Conservation (phyloP, 2,797 vertebrate genomes). For the Peromyscus aztecus region DNA sequence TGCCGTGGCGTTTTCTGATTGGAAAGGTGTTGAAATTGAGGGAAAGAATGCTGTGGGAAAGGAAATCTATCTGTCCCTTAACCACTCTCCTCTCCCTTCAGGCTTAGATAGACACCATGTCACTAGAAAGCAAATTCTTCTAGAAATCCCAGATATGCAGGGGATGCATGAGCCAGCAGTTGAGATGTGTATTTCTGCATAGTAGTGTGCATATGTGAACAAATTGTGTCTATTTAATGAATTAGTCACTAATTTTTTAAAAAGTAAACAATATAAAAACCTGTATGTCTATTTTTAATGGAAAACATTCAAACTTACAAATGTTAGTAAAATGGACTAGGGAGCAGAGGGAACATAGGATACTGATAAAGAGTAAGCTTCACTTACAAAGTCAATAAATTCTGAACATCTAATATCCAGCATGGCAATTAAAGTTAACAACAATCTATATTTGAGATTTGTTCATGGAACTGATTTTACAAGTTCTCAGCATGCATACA, state of each 20-base stretch:
- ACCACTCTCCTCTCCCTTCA: not conserved
- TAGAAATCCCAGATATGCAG: not conserved
- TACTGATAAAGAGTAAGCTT: not conserved
- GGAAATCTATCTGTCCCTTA: not conserved
- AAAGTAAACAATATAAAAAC: not conserved
- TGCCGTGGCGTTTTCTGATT: not conserved
- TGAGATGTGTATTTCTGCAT: not conserved
- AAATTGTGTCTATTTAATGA: not conserved
- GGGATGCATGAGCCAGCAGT: not conserved
- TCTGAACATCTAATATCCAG: not conserved
- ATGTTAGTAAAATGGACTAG: not conserved
- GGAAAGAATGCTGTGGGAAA: not conserved
- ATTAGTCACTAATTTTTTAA: constrained; percentile 36
- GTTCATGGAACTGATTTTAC: not conserved
- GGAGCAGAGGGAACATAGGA: not conserved
- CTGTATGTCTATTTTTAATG: not conserved
- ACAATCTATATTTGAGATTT: not conserved
- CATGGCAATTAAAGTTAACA: not conserved
- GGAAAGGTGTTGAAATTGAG: not conserved
- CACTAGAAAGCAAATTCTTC: not conserved
- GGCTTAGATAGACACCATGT: not conserved
- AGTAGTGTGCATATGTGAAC: not conserved
- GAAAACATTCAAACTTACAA: not conserved
- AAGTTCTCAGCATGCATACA: too few species aligned
- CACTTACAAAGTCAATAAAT: not conserved